phyloP scores from a whole-genome alignment of 2,888 invertebrate species.

The Fragum sueziense region DNA sequence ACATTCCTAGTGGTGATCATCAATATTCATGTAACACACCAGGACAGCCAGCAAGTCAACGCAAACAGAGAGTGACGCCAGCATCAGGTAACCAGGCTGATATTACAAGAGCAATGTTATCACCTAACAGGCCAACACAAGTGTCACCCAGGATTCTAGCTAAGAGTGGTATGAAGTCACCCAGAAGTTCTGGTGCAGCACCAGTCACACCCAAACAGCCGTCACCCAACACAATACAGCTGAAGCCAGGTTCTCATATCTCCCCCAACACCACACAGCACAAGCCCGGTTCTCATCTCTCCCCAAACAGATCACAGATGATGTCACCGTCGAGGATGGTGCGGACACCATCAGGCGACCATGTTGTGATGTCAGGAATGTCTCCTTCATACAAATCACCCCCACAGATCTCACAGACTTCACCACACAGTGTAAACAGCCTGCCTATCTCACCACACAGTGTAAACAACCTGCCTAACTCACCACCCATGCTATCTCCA shows the following conservation, averaged over 20 bases:
- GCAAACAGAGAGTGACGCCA: neutral
- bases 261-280: neutral
- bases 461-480: neutral
- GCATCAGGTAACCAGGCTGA: neutral
- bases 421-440: constrained; percentile 9
- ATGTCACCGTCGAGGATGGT: neutral
- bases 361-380: neutral
- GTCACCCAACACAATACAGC: neutral
- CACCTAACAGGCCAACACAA: neutral
- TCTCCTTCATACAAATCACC: constrained; percentile 14
- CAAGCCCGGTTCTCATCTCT: neutral
- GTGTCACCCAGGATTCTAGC: constrained; percentile 9
- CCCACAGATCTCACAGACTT: constrained; percentile 6
- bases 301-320: neutral
- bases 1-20: constrained; percentile 17
- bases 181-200: neutral
- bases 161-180: neutral
- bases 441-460: constrained; percentile 18
- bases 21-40: constrained; percentile 1
- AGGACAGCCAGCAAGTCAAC: neutral
- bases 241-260: neutral
- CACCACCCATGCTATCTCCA: constrained; percentile 47
- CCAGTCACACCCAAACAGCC: neutral
- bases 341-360: neutral
- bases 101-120: neutral